phyloP scores from a whole-genome alignment of 2,797 vertebrate genomes.

The Peromyscus nudipes region DNA sequence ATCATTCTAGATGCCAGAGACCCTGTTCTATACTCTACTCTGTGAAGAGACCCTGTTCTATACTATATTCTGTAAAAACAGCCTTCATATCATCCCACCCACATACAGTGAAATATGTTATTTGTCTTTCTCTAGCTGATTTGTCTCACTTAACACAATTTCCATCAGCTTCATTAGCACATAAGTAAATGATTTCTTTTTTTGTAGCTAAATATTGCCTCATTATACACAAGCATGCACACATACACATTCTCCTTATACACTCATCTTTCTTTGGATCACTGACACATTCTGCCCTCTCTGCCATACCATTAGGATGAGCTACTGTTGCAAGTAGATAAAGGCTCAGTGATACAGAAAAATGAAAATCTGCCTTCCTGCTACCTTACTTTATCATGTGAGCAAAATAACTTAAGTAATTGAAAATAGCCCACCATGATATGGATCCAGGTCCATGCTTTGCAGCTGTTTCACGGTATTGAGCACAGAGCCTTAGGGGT shows the following conservation, averaged over 20 bases:
- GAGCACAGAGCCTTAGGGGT: not conserved
- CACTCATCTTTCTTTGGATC: not conserved
- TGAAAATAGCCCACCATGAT: not conserved
- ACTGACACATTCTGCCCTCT: not conserved
- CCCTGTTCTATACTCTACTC: too few species aligned
- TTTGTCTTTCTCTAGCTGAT: not conserved
- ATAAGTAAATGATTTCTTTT: not conserved
- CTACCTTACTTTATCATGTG: not conserved
- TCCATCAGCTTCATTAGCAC: not conserved
- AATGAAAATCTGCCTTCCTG: not conserved
- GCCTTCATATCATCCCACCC: not conserved
- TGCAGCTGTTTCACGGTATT: not conserved
- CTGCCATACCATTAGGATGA: not conserved
- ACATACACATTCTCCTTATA: not conserved
- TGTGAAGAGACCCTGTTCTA: too few species aligned
- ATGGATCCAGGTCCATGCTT: not conserved
- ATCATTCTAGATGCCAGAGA: not conserved
- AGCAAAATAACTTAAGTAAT: not conserved
- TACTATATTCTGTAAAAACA: not conserved
- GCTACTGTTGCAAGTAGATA: not conserved
- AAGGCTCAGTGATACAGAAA: not conserved
- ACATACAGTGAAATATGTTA: not conserved
- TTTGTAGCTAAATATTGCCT: not conserved
- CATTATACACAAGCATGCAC: not conserved
- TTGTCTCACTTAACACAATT: not conserved